Base-by-base conservation (phyloP, 1,140 invertebrate species). In the Solenopsis fugax region DNA sequence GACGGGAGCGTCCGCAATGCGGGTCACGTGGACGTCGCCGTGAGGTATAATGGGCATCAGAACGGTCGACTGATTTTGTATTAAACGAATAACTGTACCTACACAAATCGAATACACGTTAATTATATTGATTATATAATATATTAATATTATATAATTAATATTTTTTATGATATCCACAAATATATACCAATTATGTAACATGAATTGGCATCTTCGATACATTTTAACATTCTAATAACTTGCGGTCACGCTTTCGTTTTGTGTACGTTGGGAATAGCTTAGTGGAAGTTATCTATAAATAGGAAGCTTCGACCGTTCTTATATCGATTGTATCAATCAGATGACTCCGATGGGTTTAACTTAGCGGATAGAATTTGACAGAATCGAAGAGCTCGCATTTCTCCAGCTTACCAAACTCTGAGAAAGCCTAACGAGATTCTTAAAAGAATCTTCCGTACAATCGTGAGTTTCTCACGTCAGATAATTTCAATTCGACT, bases 1-100 rank as follows among this genome's bases (percentile, higher is more conserved):
- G 54, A 84, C 67, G 78, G 24, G 64, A 64, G 5, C 34, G 29
- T 48, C 9, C 29, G 56, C 21, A 29, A 54, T 13, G 77, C 77
- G 62, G n/a, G 5, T 45, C 48, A n/a, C 64, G 41, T 37, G n/a
- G 13, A 48, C 52, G 34, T 65, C 16, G n/a, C 24, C 54, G 41
- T 21, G 5, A 71, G 64, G 10, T 45, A 48, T 34, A 21, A 48
- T 34, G 21, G 4, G 9, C 13, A n/a, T 76, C 7, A 29, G 34
- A 45, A 77, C 37, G 73, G n/a, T 60, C 21, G 52, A 58, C 6
- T n/a, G 18, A 16, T 16, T 75, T 75, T 41, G n/a, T 1, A 6
- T 41, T 52, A 21, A 41, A n/a, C 3, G 12, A 4, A 56, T 56
- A 56, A 56, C 50, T 5, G 29, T 37, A 29, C 16, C 13, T 50